Evolutionary conservation across 2,888 invertebrate species (phyloP), one percentile per base, ranked within the genome.

Genomic region (Venusia cambrica): DNA sequence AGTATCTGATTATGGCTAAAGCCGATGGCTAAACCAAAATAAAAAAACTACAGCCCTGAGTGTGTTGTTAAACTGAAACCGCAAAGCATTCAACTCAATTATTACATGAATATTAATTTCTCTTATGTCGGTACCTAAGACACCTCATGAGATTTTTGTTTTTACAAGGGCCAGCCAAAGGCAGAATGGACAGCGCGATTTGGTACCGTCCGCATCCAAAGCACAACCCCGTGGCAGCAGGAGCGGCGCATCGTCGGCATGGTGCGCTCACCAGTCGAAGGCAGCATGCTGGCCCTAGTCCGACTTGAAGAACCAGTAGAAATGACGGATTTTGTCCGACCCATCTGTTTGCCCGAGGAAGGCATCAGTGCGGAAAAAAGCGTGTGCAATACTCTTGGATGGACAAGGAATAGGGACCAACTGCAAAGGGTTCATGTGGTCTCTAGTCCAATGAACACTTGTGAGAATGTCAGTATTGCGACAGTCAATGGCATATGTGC

Each of bases 261-360:
- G 93, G 92, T 95, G 6, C 94, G 95, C 52, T 95, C 95, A 0
- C 96, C 96, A 0, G 94, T 96, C 0, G 96, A 96, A 72, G 96
- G 96, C 9, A 96, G 95, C 52, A 94, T 94, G 45, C 89, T 95
- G 2, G 95, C 95, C 0, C 74, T 96, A 33, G 90, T 96, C 19
- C 93, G 95, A 45, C 78, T 97, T 17, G 94, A 95, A 24, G 91
- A 92, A 35, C 90, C 94, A 0, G 89, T 95, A 0, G 84, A 85
- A 35, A 90, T 92, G 61, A 94, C 94, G 0, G 96, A 96, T 73
- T 95, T 95, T 62, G 92, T 96, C 1, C 89, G 96, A 12, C 95
- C 96, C 0, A 90, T 94, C 48, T 96, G 96, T 62, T 73, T 96
- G 16, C 93, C 94, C 0, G 90, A 92, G 37, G 89, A 89, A 33